These are phyloP conservation scores for Holacanthella duospinosa DNA, from an alignment of 2,888 invertebrate species.

Conservation along the genomic window DNA sequence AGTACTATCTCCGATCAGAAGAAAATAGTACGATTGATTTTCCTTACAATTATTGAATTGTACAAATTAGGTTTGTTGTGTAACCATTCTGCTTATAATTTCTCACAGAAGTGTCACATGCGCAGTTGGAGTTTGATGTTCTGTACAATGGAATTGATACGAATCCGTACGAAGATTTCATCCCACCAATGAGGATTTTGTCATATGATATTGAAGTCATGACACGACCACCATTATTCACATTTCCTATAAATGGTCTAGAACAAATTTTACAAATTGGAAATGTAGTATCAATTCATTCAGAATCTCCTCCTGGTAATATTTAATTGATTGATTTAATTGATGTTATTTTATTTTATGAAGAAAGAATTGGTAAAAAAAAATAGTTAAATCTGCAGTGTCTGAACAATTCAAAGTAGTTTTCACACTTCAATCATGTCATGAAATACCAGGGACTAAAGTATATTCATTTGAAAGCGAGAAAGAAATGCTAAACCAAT, in stretches of 20 bases:
- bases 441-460: slow-evolving; percentile 13
- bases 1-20: slow-evolving; percentile 14
- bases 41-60: neutral
- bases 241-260: slow-evolving; percentile 11
- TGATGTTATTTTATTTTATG: neutral
- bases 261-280: slow-evolving; percentile 27
- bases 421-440: slow-evolving; percentile 23
- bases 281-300: slow-evolving; percentile 13
- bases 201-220: slow-evolving; percentile 31
- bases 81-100: too few relatives aligned
- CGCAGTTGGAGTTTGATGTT: slow-evolving; percentile 28
- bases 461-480: slow-evolving; percentile 20
- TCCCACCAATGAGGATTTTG: slow-evolving; percentile 23
- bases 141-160: slow-evolving; percentile 12
- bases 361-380: too few relatives aligned
- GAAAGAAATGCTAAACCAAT: slow-evolving; percentile 18
- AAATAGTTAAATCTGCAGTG: too few relatives aligned
- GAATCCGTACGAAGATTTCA: neutral
- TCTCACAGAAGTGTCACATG: slow-evolving; percentile 17
- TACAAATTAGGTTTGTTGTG: too few relatives aligned
- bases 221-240: slow-evolving; percentile 7
- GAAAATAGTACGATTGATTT: neutral
- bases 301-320: neutral
- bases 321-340: neutral
- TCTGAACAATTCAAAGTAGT: slow-evolving; percentile 13